Percentiles rank a stretch among this genome's conserved stretches.
Conservation (phyloP, 2,797 vertebrate genomes). For the Micropoecilia bifurca region DNA sequence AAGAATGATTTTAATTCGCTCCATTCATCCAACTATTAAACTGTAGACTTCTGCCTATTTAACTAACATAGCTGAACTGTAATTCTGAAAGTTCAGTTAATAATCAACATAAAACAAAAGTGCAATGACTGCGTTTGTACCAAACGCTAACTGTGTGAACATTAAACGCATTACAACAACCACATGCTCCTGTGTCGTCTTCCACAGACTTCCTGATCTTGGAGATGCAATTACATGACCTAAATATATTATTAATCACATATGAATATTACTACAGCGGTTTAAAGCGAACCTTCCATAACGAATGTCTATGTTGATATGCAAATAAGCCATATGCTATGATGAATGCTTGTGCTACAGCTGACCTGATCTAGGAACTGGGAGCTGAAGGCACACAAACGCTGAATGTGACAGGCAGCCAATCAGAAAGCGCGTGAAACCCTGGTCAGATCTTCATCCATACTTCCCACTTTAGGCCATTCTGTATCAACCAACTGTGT, state of each 20-base stretch:
- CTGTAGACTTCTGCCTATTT: neutral
- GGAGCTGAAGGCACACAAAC: neutral
- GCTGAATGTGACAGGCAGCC: no score
- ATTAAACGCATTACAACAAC: neutral
- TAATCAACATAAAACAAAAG: neutral
- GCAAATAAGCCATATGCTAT: constrained; percentile 3
- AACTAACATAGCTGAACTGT: neutral
- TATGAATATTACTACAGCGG: neutral
- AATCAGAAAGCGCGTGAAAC: no score
- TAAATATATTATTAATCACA: constrained; percentile 7
- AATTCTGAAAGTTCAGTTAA: neutral
- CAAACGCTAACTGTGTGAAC: neutral
- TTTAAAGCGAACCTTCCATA: neutral
- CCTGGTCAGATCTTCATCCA: neutral
- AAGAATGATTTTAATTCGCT: neutral
- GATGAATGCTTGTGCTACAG: constrained; percentile 2
- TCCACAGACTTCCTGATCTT: neutral
- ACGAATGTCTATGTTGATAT: constrained; percentile 2
- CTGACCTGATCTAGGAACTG: neutral
- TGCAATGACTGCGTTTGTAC: neutral
- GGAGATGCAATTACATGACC: neutral
- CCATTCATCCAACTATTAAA: neutral
- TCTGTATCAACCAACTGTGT: neutral
- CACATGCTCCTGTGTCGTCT: neutral
- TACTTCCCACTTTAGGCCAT: neutral